Evolutionary conservation across 2,888 invertebrate species (phyloP).

Genomic region (Oeneis ivallda): DNA sequence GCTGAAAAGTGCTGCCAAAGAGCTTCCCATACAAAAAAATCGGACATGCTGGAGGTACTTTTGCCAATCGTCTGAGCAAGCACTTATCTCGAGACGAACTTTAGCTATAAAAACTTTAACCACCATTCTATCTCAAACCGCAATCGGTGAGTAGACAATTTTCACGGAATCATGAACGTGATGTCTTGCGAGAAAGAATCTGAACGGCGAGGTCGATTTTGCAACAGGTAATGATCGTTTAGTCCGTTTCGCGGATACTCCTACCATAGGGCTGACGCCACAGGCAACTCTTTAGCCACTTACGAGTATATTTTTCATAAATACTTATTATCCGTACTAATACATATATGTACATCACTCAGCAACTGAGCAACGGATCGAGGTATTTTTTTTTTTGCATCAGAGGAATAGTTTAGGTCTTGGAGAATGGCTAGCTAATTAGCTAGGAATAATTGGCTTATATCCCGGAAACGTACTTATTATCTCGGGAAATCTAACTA

Average conservation of each 20-base stretch:
- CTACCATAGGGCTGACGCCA: conserved; percentile 4
- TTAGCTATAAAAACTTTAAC: conserved; percentile 15
- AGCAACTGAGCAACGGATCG: too few relatives aligned
- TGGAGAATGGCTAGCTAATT: too few relatives aligned
- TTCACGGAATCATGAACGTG: conserved; percentile 24
- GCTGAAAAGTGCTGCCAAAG: background rate
- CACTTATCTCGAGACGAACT: conserved; percentile 1
- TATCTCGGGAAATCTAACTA: too few relatives aligned
- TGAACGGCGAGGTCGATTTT: conserved; percentile 21
- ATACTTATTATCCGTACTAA: too few relatives aligned
- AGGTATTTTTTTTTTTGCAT: too few relatives aligned
- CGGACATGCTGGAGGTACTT: conserved; percentile 1
- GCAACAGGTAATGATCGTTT: conserved; percentile 21
- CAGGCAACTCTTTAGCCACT: background rate
- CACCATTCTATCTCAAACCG: conserved; percentile 28
- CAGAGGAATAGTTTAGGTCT: too few relatives aligned
- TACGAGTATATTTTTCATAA: too few relatives aligned
- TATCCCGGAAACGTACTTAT: too few relatives aligned
- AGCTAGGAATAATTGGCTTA: too few relatives aligned
- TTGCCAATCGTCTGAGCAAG: background rate
- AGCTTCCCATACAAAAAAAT: background rate
- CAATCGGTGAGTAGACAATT: conserved; percentile 28
- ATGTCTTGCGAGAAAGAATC: conserved; percentile 24
- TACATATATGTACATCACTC: too few relatives aligned
- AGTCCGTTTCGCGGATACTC: conserved; percentile 17